Percentiles rank a stretch among this genome's conserved stretches.
phyloP scores from a whole-genome alignment of 2,888 invertebrate genomes.

The Drosophila lacicola region DNA sequence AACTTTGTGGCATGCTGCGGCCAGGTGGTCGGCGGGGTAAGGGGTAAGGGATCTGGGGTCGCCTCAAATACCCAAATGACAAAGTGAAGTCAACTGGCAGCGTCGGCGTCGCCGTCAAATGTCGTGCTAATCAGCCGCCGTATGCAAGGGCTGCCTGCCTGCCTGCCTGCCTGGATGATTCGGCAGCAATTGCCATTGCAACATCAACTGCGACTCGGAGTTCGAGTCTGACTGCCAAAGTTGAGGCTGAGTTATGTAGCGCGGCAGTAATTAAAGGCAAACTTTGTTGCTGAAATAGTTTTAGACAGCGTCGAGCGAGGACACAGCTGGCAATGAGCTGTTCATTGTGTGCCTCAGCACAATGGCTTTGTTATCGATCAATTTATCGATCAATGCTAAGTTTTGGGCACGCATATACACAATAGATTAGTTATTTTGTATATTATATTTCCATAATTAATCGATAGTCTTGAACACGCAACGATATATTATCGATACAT shows the following conservation, averaged over 20 bases:
- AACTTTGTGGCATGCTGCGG: slow-evolving; percentile 23
- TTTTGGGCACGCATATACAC: background rate
- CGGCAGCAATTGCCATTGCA: slow-evolving; percentile 15
- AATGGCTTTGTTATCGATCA: slow-evolving; percentile 16
- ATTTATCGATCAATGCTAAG: background rate
- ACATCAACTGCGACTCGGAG: slow-evolving; percentile 11
- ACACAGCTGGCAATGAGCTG: slow-evolving; percentile 1
- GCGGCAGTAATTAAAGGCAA: slow-evolving; percentile 76
- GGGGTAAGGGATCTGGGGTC: background rate
- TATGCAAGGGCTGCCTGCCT: slow-evolving; percentile 30
- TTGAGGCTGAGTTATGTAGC: slow-evolving; percentile 73
- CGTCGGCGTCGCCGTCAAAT: slow-evolving; percentile 21
- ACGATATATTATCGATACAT: background rate
- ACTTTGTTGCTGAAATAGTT: slow-evolving; percentile 74
- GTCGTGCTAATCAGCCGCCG: slow-evolving; percentile 67
- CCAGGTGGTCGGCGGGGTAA: background rate
- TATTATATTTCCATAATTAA: background rate
- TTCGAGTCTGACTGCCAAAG: slow-evolving; percentile 42
- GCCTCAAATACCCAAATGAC: slow-evolving; percentile 53
- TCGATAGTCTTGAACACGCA: background rate
- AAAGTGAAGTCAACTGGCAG: slow-evolving; percentile 65
- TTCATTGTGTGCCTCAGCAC: background rate
- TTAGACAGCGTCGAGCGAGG: slow-evolving; percentile 44
- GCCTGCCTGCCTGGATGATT: background rate
- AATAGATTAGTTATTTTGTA: background rate